Conservation (phyloP, 2,888 invertebrate genomes). For the Falcaria lacertinaria region DNA sequence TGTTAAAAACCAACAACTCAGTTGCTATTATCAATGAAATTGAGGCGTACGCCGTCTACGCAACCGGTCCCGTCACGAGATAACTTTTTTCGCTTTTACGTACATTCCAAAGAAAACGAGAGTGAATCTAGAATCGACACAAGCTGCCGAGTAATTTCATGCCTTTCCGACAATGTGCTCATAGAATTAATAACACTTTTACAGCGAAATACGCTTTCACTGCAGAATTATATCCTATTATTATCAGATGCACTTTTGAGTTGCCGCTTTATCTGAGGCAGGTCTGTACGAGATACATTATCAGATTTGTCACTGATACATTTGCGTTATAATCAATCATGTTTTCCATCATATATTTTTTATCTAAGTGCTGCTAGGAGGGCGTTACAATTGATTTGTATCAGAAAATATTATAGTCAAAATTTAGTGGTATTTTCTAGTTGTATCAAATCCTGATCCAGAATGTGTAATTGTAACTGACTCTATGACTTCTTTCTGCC, state of each 20-base stretch:
- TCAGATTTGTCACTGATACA: not conserved
- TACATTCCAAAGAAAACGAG: conserved; percentile 50
- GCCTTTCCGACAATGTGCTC: conserved; percentile 37
- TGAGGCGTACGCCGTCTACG: conserved; percentile 4
- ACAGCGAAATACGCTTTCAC: conserved; percentile 41
- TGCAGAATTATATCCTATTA: not conserved
- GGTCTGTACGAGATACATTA: not conserved
- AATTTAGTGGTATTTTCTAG: too few relatives aligned
- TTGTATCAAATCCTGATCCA: too few relatives aligned
- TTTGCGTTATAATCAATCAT: too few relatives aligned
- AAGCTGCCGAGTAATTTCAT: conserved; percentile 45
- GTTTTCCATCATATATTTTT: too few relatives aligned
- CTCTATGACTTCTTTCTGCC: too few relatives aligned
- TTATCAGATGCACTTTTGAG: not conserved
- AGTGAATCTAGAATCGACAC: conserved; percentile 33
- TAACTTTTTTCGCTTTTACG: conserved; percentile 24
- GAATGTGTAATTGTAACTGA: too few relatives aligned
- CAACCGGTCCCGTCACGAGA: not conserved
- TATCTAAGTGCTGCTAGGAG: too few relatives aligned
- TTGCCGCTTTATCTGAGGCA: not conserved
- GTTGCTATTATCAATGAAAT: conserved; percentile 6
- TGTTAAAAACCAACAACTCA: too few relatives aligned
- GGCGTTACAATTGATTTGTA: too few relatives aligned
- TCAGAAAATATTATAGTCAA: too few relatives aligned
- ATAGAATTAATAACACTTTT: conserved; percentile 33